Evolutionary conservation across 2,113 vertebrate genomes (phyloP), one percentile per base, ranked within the genome.

Genomic region (Barnardius zonarius): DNA sequence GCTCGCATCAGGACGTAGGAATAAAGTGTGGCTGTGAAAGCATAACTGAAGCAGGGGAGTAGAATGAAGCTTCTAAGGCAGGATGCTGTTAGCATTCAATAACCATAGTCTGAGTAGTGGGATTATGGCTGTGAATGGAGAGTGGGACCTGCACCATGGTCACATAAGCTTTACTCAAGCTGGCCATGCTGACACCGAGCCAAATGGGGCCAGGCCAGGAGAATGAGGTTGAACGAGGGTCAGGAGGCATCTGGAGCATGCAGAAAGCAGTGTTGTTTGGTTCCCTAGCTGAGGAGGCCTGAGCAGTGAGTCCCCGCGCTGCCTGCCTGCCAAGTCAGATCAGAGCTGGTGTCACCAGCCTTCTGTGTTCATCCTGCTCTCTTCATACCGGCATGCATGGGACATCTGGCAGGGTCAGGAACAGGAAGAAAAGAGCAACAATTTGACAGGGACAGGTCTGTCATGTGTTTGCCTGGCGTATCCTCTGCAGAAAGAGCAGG

Each of bases 151-250:
- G 57, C 57, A 25, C 13, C 5, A 1, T 5, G 30, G 48, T 25
- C 31, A 37, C 2, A 3, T 25, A 37, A 33, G 15, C 35, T 13
- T 51, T 44, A 39, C 41, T 16, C 61, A 27, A 27, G 46, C 27
- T 19, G 28, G 28, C 48, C 48, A 68, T 9, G 33, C 48, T 14
- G 41, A 31, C 25, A 10, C 11, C 0, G 0, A 48, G 30, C 27
- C 0, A 0, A 77, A 30, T 0, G 1, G 5, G 9, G 5, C 11
- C 18, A 44, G 35, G 22, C 12, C 0, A 0, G 54, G 23, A 25
- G 24, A 13, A 33, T 24, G 12, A 67, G 23, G 17, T 44, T 14
- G 24, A 48, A 43, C 23, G 3, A 1, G n/a, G 22, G 11, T 6
- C 43, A 55, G 63, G 28, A 63, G 27, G 70, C 61, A 28, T 27